Conservation (phyloP, 64 coral and sea anemone genomes). For the Stichodactyla helianthus region DNA sequence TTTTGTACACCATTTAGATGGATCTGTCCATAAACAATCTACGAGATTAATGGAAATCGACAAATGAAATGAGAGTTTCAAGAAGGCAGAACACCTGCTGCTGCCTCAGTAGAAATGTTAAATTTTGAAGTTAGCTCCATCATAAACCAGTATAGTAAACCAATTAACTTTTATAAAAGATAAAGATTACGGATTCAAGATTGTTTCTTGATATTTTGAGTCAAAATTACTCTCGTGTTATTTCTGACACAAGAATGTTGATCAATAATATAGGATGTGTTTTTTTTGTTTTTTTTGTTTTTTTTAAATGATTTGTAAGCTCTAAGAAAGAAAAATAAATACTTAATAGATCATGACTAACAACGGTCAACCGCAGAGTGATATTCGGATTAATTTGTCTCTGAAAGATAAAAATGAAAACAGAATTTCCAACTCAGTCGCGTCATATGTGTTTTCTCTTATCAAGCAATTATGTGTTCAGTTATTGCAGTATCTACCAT, state of each 20-base stretch:
- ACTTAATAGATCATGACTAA: background rate
- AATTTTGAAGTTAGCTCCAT: too few relatives aligned
- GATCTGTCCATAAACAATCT: background rate
- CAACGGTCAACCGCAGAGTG: background rate
- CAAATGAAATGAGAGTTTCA: background rate
- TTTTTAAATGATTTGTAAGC: background rate
- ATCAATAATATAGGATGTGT: background rate
- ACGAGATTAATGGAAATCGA: background rate
- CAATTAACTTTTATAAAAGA: background rate
- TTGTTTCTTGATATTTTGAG: background rate
- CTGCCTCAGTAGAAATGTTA: too few relatives aligned
- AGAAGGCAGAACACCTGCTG: too few relatives aligned
- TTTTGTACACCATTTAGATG: background rate
- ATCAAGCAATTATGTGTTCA: background rate
- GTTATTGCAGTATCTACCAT: background rate
- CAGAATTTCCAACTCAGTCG: background rate
- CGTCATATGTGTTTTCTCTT: background rate
- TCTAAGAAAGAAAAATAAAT: background rate
- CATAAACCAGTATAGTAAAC: background rate
- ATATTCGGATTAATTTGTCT: background rate
- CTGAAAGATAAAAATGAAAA: background rate
- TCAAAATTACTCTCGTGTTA: background rate
- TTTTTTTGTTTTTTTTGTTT: too few relatives aligned
- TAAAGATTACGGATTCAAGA: background rate
- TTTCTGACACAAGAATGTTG: background rate